Percentiles rank a stretch among this genome's conserved stretches.
Conservation (phyloP, 2,113 vertebrate genomes). For the zebrafish (Danio rerio) region DNA sequence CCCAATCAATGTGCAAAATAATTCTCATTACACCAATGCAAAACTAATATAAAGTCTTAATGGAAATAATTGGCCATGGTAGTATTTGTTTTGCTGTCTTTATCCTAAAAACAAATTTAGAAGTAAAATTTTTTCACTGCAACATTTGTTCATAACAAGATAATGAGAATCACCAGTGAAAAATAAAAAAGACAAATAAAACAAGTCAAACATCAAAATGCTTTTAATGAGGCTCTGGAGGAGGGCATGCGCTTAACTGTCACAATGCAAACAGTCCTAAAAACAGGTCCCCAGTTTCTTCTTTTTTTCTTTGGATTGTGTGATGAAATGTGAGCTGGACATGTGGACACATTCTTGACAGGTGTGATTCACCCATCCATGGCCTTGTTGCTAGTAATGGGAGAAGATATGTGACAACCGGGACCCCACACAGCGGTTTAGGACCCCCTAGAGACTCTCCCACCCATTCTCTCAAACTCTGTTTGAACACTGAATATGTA, state of each 20-base stretch:
- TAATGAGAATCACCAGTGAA: not conserved
- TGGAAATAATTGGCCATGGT: not conserved
- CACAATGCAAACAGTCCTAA: not conserved
- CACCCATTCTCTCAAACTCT: not conserved
- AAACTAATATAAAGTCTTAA: not conserved
- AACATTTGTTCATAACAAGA: not conserved
- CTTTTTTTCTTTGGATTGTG: not conserved
- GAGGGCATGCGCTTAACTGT: not conserved
- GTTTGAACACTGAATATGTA: not conserved
- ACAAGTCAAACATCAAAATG: not conserved
- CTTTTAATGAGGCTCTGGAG: not conserved
- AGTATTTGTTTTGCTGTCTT: not conserved
- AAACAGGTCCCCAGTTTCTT: not conserved
- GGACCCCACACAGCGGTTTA: not conserved
- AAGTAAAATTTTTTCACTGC: not conserved
- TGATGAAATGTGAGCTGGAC: not conserved
- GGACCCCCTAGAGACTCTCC: not conserved
- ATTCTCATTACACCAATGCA: not conserved
- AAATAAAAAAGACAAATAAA: not conserved
- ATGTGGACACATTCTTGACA: not conserved
- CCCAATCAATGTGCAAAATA: not conserved
- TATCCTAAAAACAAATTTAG: not conserved
- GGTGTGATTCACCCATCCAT: not conserved
- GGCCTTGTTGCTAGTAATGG: not conserved
- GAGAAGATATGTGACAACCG: constrained; percentile 20